A percentile compares a stretch with the other conserved stretches of the same genome.
Evolutionary conservation across 1,140 invertebrate genomes (phyloP).

Genomic region (Drosophila burlai): DNA sequence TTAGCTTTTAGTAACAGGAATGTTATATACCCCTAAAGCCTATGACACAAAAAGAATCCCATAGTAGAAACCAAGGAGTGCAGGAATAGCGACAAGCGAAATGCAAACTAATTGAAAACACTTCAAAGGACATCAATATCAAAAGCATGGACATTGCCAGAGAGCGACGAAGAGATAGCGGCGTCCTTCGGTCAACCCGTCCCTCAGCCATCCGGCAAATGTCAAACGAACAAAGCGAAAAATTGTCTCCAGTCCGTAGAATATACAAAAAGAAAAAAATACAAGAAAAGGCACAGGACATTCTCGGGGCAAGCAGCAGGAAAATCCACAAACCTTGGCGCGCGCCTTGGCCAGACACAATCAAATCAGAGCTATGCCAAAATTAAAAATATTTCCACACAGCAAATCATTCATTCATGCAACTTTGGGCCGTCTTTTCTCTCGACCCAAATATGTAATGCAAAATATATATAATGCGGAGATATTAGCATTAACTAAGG

Average conservation of each 20-base stretch:
- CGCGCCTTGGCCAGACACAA: constrained; percentile 37
- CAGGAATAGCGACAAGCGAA: constrained; percentile 39
- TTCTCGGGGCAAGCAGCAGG: constrained; percentile 15
- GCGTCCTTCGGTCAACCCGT: constrained; percentile 36
- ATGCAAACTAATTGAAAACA: constrained; percentile 75
- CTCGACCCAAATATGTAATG: constrained; percentile 16
- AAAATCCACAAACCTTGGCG: constrained; percentile 19
- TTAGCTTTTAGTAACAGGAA: too few relatives aligned
- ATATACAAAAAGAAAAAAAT: constrained; percentile 10
- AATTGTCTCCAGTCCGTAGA: constrained; percentile 48
- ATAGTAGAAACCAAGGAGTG: constrained; percentile 3
- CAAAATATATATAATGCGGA: constrained; percentile 5
- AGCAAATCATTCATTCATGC: constrained; percentile 36
- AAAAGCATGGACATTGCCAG: constrained; percentile 42
- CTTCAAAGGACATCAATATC: constrained; percentile 65
- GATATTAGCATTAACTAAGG: background rate
- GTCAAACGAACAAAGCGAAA: constrained; percentile 54
- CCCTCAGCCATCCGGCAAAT: constrained; percentile 46
- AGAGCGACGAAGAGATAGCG: constrained; percentile 8
- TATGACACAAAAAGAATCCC: background rate
- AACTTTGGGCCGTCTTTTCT: background rate
- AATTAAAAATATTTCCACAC: constrained; percentile 62
- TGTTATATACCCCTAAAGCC: background rate
- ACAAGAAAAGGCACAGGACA: constrained; percentile 16
- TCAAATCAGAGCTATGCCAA: constrained; percentile 60